These are phyloP conservation scores for Armadillidium nasatum DNA, from an alignment of 1,140 invertebrate genomes.

Conservation along the genomic window DNA sequence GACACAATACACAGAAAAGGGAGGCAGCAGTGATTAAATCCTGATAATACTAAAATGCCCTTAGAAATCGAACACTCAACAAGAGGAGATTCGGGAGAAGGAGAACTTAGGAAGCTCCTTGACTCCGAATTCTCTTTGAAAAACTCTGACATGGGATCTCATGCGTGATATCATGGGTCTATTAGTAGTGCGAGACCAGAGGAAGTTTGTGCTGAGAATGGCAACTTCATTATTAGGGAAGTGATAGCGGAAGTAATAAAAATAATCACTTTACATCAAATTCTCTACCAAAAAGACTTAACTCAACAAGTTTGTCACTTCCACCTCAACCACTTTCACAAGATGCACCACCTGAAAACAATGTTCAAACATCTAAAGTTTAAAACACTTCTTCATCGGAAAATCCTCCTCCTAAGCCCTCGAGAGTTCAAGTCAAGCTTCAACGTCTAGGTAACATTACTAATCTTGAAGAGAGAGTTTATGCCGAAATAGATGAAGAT, in stretches of 20 bases:
- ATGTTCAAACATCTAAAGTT: slow-evolving; percentile 10
- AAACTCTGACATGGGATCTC: slow-evolving; percentile 72
- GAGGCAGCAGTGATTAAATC: no score
- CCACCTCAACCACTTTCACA: slow-evolving; percentile 22
- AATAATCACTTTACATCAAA: slow-evolving; percentile 33
- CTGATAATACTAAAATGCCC: no score
- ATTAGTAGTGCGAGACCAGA: slow-evolving; percentile 78
- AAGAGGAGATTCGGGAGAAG: no score
- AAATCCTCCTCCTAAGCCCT: slow-evolving; percentile 39
- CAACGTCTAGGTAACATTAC: slow-evolving; percentile 30
- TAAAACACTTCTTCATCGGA: no score
- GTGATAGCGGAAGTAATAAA: slow-evolving; percentile 36
- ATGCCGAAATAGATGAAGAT: slow-evolving; percentile 38
- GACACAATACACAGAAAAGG: no score
- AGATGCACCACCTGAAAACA: not conserved
- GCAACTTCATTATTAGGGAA: slow-evolving; percentile 76
- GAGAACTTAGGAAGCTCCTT: slow-evolving; percentile 53
- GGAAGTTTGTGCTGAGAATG: slow-evolving; percentile 66
- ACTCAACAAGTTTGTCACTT: slow-evolving; percentile 28
- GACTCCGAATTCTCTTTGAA: slow-evolving; percentile 82
- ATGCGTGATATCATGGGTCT: slow-evolving; percentile 86
- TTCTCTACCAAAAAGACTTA: slow-evolving; percentile 39
- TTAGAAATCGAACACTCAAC: no score
- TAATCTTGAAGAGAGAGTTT: slow-evolving; percentile 36
- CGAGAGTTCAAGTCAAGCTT: slow-evolving; percentile 39